phyloP scores from a whole-genome alignment of 2,797 vertebrate species.

The Ibycter americanus region DNA sequence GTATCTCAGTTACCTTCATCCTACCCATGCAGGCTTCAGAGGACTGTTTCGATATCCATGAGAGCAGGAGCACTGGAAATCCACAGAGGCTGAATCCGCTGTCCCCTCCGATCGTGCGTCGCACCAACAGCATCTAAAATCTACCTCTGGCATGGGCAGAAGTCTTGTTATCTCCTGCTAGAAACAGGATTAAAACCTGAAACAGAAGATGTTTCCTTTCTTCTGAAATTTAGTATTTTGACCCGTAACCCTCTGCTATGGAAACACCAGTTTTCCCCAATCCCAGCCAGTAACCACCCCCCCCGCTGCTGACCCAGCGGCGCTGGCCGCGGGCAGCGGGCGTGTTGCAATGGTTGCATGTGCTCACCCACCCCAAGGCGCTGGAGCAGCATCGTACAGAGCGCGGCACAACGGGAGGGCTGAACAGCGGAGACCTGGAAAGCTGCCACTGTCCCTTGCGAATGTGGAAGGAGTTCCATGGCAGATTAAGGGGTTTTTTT shows the following conservation, averaged over 20 bases:
- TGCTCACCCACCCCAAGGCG: background rate
- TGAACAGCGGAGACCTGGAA: background rate
- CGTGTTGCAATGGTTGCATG: fast-evolving
- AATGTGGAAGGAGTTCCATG: background rate
- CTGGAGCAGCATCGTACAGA: fast-evolving
- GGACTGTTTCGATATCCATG: background rate
- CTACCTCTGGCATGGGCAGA: background rate
- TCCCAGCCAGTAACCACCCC: background rate
- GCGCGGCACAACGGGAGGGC: background rate
- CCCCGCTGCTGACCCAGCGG: background rate
- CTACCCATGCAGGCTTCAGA: background rate
- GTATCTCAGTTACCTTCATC: background rate
- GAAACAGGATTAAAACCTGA: background rate
- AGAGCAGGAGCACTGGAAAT: background rate
- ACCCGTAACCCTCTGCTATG: background rate
- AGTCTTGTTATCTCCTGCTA: background rate
- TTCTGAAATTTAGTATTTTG: background rate
- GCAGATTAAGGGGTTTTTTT: slow-evolving; percentile 4
- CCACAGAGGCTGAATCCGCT: background rate
- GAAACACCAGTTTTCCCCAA: background rate
- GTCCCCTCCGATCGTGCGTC: fast-evolving
- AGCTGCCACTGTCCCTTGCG: background rate
- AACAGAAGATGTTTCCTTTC: background rate
- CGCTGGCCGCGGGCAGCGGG: background rate
- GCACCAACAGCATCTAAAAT: background rate